Base-by-base conservation (phyloP, 2,113 vertebrate genomes). In the Phasianus colchicus region DNA sequence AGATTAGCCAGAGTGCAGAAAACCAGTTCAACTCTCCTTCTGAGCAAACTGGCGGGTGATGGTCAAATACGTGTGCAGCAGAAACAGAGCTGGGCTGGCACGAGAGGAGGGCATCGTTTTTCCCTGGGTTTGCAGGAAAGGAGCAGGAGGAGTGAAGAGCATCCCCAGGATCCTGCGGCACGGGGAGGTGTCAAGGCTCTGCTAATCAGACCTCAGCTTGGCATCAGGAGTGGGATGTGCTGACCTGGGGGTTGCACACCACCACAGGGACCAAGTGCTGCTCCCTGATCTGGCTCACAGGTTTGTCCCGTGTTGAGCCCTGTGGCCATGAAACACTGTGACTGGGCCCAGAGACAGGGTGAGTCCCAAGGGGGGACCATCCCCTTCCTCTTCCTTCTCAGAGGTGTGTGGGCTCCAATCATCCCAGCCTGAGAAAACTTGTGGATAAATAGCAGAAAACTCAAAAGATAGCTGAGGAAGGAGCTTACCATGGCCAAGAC, bases 391-490 rank as follows among this genome's bases (percentile, higher is more conserved):
- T 74, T 74, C 83, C 45, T 65, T 87, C 71, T 75, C 19, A 25
- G 91, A 90, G 52, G 47, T 48, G 15, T 69, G 79, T 25, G 65
- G 52, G 40, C 58, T 72, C 52, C 84, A 83, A 82, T 50, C 78
- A 66, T 34, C 50, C 42, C 77, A 17, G 12, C 60, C 60, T 74
- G 45, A 65, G 87, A 64, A 69, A 91, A 32, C 9, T 47, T 63
- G 92, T 60, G 9, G 72, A 95, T 92, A 88, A 92, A 92, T 3
- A 92, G 50, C 85, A 84, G 87, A 96, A 95, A 94, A 96, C 79
- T 76, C 50, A 71, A 87, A 92, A 94, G 84, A 85, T 64, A 89
- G 86, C 63, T 93, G 94, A 94, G 40, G 45, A 94, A 85, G 48
- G 45, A 63, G 36, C 21, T 93, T 84, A 75, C 32, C 61, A 75